These are phyloP conservation scores for Melanostoma scalare DNA, from an alignment of 2,888 invertebrate species.

Conservation along the genomic window DNA sequence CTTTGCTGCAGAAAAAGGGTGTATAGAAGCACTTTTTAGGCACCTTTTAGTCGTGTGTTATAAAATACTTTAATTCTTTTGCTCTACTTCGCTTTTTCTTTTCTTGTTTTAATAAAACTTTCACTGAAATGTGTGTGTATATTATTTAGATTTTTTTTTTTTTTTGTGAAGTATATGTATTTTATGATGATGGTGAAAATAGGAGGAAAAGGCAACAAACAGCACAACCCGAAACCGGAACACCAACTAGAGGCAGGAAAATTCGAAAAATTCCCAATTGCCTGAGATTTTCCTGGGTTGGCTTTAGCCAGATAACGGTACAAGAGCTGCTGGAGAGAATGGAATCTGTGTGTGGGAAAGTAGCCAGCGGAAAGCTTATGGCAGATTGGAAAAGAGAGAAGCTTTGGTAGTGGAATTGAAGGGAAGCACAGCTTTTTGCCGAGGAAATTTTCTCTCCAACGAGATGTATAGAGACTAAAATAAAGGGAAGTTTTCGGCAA, in stretches of 20 bases:
- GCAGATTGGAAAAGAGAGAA: background rate
- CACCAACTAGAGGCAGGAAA: constrained; percentile 81
- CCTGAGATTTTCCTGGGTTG: constrained; percentile 64
- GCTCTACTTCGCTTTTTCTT: constrained; percentile 7
- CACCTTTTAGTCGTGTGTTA: constrained; percentile 60
- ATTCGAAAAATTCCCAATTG: constrained; percentile 66
- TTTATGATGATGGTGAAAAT: constrained; percentile 75
- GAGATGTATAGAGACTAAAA: constrained; percentile 1
- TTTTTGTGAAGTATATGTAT: constrained; percentile 69
- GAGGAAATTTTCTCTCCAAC: constrained; percentile 20
- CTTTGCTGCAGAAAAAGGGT: constrained; percentile 33
- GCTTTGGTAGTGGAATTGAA: constrained; percentile 19
- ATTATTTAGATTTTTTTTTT: constrained; percentile 45
- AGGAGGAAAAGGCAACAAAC: constrained; percentile 82
- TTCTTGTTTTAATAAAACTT: constrained; percentile 43
- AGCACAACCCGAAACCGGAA: constrained; percentile 83
- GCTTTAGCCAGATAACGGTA: constrained; percentile 65
- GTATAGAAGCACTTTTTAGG: constrained; percentile 23
- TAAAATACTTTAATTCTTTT: constrained; percentile 41
- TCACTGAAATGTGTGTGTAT: constrained; percentile 71
- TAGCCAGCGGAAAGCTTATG: constrained; percentile 8
- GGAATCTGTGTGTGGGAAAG: constrained; percentile 20
- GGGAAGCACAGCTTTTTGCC: constrained; percentile 31
- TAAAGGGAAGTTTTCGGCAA: constrained; percentile 12
- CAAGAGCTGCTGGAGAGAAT: constrained; percentile 67